Conservation (phyloP, 2,888 invertebrate genomes). For the Dioctria rufipes region DNA sequence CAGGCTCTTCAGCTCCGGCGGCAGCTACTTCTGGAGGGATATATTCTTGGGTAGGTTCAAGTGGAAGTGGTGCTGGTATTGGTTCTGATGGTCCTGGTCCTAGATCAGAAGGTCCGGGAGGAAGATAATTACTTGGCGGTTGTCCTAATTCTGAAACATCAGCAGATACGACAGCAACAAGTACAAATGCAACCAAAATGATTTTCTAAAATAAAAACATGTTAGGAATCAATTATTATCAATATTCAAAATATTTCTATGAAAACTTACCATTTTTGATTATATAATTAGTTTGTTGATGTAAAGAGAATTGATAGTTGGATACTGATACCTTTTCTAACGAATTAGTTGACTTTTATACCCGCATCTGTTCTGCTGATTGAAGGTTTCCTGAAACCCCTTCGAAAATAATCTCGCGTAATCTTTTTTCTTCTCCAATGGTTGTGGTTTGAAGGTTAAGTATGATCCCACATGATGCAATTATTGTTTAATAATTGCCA, state of each 20-base stretch:
- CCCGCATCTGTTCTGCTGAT: not conserved
- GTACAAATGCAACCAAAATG: conserved; percentile 5
- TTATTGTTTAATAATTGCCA: conserved; percentile 16
- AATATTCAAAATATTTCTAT: not conserved
- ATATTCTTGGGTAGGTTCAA: conserved; percentile 10
- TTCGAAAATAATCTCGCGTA: not conserved
- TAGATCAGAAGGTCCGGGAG: not conserved
- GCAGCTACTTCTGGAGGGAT: conserved; percentile 18
- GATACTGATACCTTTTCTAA: conserved; percentile 5
- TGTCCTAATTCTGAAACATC: conserved; percentile 29
- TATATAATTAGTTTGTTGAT: conserved; percentile 1
- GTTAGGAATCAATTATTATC: not conserved
- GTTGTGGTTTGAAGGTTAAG: conserved; percentile 6
- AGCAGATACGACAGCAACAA: conserved; percentile 7
- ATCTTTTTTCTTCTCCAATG: too few relatives aligned
- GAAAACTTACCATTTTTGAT: conserved; percentile 19
- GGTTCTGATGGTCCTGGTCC: not conserved
- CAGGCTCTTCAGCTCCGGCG: not conserved
- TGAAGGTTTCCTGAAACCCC: conserved; percentile 4
- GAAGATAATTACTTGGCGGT: conserved; percentile 20
- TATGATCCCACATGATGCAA: not conserved
- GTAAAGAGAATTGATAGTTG: not conserved
- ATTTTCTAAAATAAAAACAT: conserved; percentile 9
- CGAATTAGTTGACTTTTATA: conserved; percentile 8
- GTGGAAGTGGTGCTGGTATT: not conserved